These are phyloP conservation scores for Pammene aurita DNA, from an alignment of 2,888 invertebrate genomes.

Conservation along the genomic window DNA sequence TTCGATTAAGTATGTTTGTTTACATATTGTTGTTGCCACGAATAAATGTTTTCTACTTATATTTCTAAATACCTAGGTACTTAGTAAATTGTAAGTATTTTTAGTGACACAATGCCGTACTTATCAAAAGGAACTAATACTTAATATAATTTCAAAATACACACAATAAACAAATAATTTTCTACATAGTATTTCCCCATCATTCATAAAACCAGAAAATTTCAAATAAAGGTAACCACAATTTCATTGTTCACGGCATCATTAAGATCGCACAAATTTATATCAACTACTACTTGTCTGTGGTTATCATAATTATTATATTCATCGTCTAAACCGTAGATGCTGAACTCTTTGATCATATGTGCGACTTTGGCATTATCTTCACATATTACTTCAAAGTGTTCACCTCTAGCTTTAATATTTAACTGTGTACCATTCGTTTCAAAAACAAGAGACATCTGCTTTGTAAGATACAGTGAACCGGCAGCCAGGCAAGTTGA, in stretches of 20 bases:
- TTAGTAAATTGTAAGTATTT: no score
- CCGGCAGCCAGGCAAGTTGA: constrained; percentile 59
- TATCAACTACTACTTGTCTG: constrained; percentile 49
- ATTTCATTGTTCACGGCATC: constrained; percentile 46
- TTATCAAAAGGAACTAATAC: no score
- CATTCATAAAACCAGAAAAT: no score
- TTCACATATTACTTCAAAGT: constrained; percentile 59
- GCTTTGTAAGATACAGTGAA: constrained; percentile 56
- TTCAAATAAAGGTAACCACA: constrained; percentile 41
- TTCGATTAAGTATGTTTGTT: no score
- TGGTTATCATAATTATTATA: constrained; percentile 72
- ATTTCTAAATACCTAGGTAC: no score
- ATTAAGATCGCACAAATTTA: constrained; percentile 61
- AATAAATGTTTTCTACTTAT: no score
- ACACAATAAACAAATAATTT: no score
- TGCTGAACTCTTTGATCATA: constrained; percentile 55
- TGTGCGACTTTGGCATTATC: constrained; percentile 52
- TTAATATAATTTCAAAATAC: no score
- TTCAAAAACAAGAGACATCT: constrained; percentile 57
- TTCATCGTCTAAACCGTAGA: constrained; percentile 67
- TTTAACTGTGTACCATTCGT: constrained; percentile 56
- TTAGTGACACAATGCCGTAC: no score
- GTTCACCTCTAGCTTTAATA: constrained; percentile 55
- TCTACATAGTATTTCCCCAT: no score
- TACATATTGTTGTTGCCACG: no score